Base-by-base conservation (phyloP, 2,113 vertebrate genomes). In the Uria aalge region DNA sequence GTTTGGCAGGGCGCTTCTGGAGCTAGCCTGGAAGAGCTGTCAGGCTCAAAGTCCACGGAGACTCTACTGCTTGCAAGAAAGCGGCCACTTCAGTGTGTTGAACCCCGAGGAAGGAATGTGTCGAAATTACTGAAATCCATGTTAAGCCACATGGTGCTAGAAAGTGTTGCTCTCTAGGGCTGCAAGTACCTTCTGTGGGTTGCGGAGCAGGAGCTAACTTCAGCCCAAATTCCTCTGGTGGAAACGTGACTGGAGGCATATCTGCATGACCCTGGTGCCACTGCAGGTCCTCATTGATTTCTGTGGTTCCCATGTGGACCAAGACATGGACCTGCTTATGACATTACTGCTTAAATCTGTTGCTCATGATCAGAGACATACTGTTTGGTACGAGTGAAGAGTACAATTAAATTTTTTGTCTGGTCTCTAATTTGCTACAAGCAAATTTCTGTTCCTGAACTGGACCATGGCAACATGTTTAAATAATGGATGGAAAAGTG, bases 231-330 rank as follows among this genome's bases (percentile, higher is more conserved):
- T 43, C 14, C n/a, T 60, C 14, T 16, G 11, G 52, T 55, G 32
- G 23, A 16, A 80, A 48, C 30, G 12, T 11, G n/a, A 48, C 30
- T 48, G 38, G 26, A 81, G 20, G 36, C 9, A 27, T 8, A 59
- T 55, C 36, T 62, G 41, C 47, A 8, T 38, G 77, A 45, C 27
- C 32, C 53, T 30, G 9, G 21, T 53, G 40, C 47, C 32, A 6
- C 40, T 67, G 52, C 64, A 40, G 36, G 57, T 56, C 69, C 69
- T 81, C 36, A 10, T 0, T 40, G 32, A 13, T 64, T 43, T 59
- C 62, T 1, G 0, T 71, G 22, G 27, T 53, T 64, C 50, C 63
- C 12, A 5, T 8, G 12, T 43, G n/a, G 56, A 66, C n/a, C 1
- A 1, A 63, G 62, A 32, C 30, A 30, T 14, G 26, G 38, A 24